These are phyloP conservation scores for Elephantulus edwardii DNA, from an alignment of 2,113 vertebrate genomes.

Conservation along the genomic window DNA sequence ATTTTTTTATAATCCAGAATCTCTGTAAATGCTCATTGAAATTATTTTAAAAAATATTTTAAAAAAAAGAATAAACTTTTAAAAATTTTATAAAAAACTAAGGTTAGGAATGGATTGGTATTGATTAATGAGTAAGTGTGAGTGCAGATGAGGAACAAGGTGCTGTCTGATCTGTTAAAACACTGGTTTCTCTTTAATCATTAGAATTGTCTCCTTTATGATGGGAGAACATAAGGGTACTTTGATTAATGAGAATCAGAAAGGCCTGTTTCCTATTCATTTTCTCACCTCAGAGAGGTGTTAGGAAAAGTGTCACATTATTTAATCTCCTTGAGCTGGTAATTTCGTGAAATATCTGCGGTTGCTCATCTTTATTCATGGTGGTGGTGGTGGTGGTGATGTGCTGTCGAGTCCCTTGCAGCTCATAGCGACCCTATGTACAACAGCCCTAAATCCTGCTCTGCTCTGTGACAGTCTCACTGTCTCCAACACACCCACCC, in stretches of 20 bases:
- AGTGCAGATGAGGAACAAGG: not conserved
- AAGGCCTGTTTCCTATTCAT: not conserved
- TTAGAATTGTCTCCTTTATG: slow-evolving; percentile 18
- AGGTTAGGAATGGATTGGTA: slow-evolving; percentile 13
- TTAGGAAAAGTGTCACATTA: slow-evolving; percentile 23
- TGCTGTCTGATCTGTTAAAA: not conserved
- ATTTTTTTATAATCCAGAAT: no score
- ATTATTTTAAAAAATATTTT: no score
- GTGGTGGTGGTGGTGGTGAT: no score
- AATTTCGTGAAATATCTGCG: slow-evolving; percentile 7
- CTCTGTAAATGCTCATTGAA: no score
- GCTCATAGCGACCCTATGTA: no score
- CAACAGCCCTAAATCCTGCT: no score
- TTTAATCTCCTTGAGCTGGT: slow-evolving; percentile 25
- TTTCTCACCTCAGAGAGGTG: not conserved
- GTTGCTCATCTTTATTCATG: no score
- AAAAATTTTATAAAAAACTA: no score
- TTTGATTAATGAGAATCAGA: not conserved
- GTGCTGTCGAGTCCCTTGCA: no score
- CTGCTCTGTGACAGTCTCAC: no score
- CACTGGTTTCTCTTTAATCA: not conserved
- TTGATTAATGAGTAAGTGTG: not conserved
- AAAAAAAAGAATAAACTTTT: no score
- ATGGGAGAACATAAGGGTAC: not conserved
- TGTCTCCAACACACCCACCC: no score